These are phyloP conservation scores for Gallinago jamesoni DNA, from an alignment of 2,113 vertebrate species.

Conservation along the genomic window DNA sequence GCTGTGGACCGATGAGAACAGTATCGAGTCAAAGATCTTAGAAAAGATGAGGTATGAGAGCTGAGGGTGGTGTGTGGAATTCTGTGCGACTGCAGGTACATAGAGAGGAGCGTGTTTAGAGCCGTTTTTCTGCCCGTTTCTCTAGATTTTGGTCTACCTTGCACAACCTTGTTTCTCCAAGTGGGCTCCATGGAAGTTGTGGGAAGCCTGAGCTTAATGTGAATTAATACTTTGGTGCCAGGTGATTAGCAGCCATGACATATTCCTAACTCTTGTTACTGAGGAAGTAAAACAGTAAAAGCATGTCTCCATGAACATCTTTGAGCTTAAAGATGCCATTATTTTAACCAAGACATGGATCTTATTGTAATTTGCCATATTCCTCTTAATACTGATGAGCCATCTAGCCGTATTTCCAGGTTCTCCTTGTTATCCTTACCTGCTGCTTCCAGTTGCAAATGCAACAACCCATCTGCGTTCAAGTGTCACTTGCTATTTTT, in stretches of 20 bases:
- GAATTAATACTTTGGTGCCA: not conserved
- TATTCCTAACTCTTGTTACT: not conserved
- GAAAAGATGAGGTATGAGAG: not conserved
- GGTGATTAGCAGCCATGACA: not conserved
- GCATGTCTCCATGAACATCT: not conserved
- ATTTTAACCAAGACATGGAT: not conserved
- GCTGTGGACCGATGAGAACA: not conserved
- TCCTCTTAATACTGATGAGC: not conserved
- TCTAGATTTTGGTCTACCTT: not conserved
- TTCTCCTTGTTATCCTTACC: not conserved
- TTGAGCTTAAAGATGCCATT: not conserved
- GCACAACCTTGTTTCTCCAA: not conserved
- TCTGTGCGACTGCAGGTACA: not conserved
- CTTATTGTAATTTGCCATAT: not conserved
- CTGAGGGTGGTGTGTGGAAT: not conserved
- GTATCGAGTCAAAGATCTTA: not conserved
- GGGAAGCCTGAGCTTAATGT: not conserved
- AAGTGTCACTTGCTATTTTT: not conserved
- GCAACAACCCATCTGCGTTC: not conserved
- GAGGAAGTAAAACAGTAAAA: not conserved
- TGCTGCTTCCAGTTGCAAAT: not conserved
- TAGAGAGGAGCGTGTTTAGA: not conserved
- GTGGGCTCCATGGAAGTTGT: not conserved
- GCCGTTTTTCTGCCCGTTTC: not conserved
- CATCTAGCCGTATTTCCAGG: not conserved